phyloP scores from a whole-genome alignment of 2,113 vertebrate genomes.

The Triplophysa dalaica region DNA sequence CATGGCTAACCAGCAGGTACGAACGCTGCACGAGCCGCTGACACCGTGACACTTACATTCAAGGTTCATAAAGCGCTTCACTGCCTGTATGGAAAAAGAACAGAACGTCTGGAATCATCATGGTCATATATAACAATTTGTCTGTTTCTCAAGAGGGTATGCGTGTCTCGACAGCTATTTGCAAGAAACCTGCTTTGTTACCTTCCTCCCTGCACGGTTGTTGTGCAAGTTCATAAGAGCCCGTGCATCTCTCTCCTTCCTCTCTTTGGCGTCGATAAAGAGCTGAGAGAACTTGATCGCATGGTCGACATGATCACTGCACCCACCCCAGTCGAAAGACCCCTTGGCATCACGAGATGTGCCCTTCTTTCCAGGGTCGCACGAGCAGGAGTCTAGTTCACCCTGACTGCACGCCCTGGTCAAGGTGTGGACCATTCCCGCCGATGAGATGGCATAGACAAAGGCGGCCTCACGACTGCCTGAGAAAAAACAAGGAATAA shows the following conservation, averaged over 20 bases:
- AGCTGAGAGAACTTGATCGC: conserved; percentile 87
- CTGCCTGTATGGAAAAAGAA: conserved; percentile 75
- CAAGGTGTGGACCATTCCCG: conserved; percentile 91
- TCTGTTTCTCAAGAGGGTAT: background rate
- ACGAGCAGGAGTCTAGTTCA: conserved; percentile 91
- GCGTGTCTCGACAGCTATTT: conserved; percentile 17
- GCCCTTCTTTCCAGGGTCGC: conserved; percentile 90
- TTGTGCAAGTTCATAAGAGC: conserved; percentile 96
- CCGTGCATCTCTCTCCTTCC: conserved; percentile 85
- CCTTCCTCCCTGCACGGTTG: conserved; percentile 93
- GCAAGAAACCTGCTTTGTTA: conserved; percentile 52
- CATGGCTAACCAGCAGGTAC: conserved; percentile 96
- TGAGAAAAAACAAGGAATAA: conserved; percentile 60
- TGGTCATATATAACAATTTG: background rate
- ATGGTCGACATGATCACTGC: conserved; percentile 93
- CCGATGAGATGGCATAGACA: conserved; percentile 93
- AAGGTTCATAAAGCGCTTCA: conserved; percentile 90
- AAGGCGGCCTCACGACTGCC: conserved; percentile 94
- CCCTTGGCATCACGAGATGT: conserved; percentile 83
- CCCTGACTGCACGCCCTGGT: conserved; percentile 95
- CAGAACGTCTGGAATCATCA: background rate
- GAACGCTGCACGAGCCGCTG: conserved; percentile 91
- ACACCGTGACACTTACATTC: conserved; percentile 97
- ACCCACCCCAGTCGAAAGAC: conserved; percentile 93
- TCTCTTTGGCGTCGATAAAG: conserved; percentile 91